Evolutionary conservation across 2,113 vertebrate species (phyloP), one percentile per base, ranked within the genome.

Genomic region (Anguilla japonica): DNA sequence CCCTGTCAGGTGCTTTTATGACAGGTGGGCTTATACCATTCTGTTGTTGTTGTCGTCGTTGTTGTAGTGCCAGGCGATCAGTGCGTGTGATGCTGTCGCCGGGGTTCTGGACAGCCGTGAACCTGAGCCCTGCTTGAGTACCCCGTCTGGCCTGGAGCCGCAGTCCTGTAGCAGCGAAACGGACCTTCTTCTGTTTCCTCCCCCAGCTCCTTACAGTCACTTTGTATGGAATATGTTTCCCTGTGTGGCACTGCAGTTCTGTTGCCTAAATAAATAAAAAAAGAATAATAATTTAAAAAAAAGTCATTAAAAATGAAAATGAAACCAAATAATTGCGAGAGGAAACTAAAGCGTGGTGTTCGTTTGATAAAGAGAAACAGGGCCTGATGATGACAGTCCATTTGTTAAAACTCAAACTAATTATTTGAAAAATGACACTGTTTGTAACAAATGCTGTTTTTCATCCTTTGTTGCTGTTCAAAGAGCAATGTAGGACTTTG

Each of bases 331-430:
- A 41, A 84, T 84, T 84, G 67, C 60, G 22, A 84, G 6, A 41
- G 4, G 41, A 26, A 84, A 71, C 2, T 53, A 29, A 39, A 60
- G 40, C 34, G 43, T 43, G 6, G 9, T 67, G 63, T 11, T 84
- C 57, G 75, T 84, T 84, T 84, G 83, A 84, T 84, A 22, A 39
- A 41, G n/a, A n/a, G 60, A 40, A 84, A 18, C 83, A 71, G 57
- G 3, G 83, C 60, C 34, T n/a, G 11, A 20, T 71, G 46, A 26
- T 57, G 46, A 53, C 50, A 83, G 11, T 84, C 57, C 5, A 71
- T 71, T 39, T 26, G 39, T 84, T 84, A 41, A 75, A 83, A 63
- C 56, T 83, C 18, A 13, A 2, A 39, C 50, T 63, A 83, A 83
- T 83, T 60, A 41, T 41, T 83, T 63, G 5, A 41, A 67, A 46